A percentile compares a stretch with the other conserved stretches of the same genome.
Evolutionary conservation across 2,888 invertebrate genomes (phyloP).

Genomic region (Iselma pallidipennis): DNA sequence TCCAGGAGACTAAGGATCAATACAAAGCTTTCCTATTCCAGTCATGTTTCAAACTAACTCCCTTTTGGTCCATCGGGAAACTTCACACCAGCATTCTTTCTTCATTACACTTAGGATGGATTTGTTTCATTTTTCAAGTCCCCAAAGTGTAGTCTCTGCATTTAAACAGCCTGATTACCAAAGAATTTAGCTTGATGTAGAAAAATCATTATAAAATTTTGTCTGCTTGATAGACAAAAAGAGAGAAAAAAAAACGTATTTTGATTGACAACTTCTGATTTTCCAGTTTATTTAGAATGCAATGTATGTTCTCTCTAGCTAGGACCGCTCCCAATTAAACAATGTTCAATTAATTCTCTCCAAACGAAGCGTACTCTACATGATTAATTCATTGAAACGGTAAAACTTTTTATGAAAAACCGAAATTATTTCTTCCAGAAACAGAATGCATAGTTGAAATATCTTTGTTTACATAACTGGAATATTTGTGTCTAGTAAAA

Average conservation of each 20-base stretch:
- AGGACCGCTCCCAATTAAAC: background rate
- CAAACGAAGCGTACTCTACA: background rate
- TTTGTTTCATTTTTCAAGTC: constrained; percentile 18
- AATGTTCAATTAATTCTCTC: background rate
- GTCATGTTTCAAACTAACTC: constrained; percentile 20
- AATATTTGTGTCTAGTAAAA: background rate
- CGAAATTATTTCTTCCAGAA: no score
- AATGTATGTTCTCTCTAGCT: background rate
- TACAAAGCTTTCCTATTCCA: constrained; percentile 19
- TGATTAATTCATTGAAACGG: background rate
- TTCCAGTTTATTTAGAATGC: background rate
- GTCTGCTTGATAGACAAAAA: no score
- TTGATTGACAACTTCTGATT: background rate
- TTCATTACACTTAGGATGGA: constrained; percentile 18
- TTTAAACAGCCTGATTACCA: background rate
- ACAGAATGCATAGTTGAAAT: no score
- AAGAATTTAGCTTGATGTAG: background rate
- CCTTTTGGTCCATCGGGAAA: constrained; percentile 18
- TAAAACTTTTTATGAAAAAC: background rate
- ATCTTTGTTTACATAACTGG: background rate
- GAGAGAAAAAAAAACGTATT: no score
- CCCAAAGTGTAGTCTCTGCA: constrained; percentile 5
- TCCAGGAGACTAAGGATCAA: constrained; percentile 18
- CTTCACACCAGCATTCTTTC: constrained; percentile 18
- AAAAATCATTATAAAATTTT: constrained; percentile 4